These are phyloP conservation scores for Neria commutata DNA, from an alignment of 2,888 invertebrate genomes.

Conservation along the genomic window DNA sequence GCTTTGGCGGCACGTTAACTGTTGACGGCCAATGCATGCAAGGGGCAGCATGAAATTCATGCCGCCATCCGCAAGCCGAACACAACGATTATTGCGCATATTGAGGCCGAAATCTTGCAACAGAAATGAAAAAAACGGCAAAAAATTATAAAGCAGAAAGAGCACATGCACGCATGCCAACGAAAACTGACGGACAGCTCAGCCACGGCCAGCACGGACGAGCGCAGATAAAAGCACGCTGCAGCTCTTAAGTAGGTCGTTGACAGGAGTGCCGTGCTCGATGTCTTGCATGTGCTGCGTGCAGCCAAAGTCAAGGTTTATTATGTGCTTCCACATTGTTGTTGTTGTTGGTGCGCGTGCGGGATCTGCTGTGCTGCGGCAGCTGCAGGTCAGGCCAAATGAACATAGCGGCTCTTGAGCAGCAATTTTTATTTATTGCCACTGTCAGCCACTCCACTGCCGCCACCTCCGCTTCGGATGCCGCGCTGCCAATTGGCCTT, in stretches of 20 bases:
- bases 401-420: slow-evolving; percentile 5
- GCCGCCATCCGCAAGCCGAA: slow-evolving; percentile 15
- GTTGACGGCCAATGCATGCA: neutral
- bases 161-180: neutral
- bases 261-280: slow-evolving; percentile 36
- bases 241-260: slow-evolving; percentile 49
- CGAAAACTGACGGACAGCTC: neutral
- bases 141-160: neutral
- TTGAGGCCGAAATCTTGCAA: slow-evolving; percentile 39
- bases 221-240: slow-evolving; percentile 7
- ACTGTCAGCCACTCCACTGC: neutral
- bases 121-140: neutral
- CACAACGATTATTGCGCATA: slow-evolving; percentile 47
- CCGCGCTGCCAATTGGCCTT: too few species aligned
- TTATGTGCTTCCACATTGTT: neutral
- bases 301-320: slow-evolving; percentile 50
- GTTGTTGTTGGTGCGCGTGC: neutral
- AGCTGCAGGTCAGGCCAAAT: neutral
- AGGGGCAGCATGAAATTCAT: neutral
- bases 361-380: neutral
- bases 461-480: neutral
- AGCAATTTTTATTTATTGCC: slow-evolving; percentile 4
- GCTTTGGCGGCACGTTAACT: too few species aligned
- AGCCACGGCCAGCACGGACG: slow-evolving; percentile 1
- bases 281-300: slow-evolving; percentile 14